phyloP scores from a whole-genome alignment of 2,113 vertebrate genomes.

The Monarcha castaneiventris region DNA sequence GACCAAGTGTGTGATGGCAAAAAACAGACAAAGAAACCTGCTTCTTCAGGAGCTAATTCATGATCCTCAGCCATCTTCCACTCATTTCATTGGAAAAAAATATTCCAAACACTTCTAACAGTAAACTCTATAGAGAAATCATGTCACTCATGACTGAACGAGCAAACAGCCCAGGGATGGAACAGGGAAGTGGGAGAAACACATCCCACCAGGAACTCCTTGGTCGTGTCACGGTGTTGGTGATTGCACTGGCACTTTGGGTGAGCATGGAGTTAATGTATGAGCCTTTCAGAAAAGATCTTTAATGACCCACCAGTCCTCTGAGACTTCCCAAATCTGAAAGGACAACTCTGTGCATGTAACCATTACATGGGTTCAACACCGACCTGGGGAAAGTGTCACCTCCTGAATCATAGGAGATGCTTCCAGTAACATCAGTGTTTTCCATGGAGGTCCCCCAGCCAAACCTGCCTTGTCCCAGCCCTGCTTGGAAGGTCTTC shows the following conservation, averaged over 20 bases:
- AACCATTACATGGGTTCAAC: fast-evolving
- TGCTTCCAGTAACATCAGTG: slow-evolving; percentile 24
- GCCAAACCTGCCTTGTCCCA: slow-evolving; percentile 5
- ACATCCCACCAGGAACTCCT: not conserved
- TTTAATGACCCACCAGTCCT: not conserved
- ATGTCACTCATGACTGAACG: not conserved
- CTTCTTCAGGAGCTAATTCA: not conserved
- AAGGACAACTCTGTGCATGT: fast-evolving
- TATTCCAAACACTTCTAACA: not conserved
- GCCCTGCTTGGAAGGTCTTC: slow-evolving; percentile 28
- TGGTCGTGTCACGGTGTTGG: fast-evolving
- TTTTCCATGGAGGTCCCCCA: slow-evolving; percentile 8
- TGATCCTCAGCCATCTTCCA: not conserved
- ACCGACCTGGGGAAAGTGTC: not conserved
- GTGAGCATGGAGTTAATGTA: not conserved
- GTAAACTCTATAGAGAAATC: not conserved
- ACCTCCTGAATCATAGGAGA: not conserved
- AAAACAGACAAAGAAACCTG: not conserved
- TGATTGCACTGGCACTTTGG: not conserved
- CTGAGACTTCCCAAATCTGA: not conserved
- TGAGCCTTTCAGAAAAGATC: not conserved
- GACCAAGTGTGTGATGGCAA: not conserved
- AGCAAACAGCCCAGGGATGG: not conserved
- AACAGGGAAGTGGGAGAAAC: not conserved
- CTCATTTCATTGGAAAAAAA: not conserved